Base-by-base conservation (phyloP, 2,888 invertebrate genomes). In the Anticlea derivata region DNA sequence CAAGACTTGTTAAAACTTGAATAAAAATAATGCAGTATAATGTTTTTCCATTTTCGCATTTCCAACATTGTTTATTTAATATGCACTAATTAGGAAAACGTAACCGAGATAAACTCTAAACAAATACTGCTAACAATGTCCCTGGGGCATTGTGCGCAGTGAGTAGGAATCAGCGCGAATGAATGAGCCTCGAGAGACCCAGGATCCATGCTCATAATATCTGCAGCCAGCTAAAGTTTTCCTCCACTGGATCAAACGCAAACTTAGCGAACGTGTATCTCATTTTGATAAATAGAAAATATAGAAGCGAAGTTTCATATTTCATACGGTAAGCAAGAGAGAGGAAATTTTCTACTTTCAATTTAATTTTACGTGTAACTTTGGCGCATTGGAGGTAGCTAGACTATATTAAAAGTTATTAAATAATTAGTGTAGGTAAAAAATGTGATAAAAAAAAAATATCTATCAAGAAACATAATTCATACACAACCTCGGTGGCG, bases 121-220 rank as follows among this genome's bases (percentile, higher is more conserved):
- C 34, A 11, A 10, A 10, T 43, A 30, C 41, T 34, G 30, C n/a
- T 44, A 48, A 53, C 43, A 47, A 43, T 33, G 39, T 34, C 48
- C 48, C 39, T 12, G 20, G 34, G 44, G 48, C 8, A 43, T 53
- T 29, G 12, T 33, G 38, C 41, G 22, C 40, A 26, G 30, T 24
- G 38, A 48, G 43, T 29, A 44, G 44, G 44, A 44, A 48, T 48
- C 48, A 48, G 40, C 22, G 29, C 35, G 35, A 41, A 49, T 39
- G 30, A 44, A 53, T 53, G 41, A 27, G 41, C 17, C 39, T 10
- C 39, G n/a, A 17, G 53, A 48, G 39, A 43, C 23, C 5, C 6
- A 17, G 37, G 20, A 47, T 27, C 31, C 22, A 37, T 13, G 40
- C 29, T 40, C 40, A 40, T 35, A 47, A 30, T 46, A 37, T 34